Conservation (phyloP, 2,113 vertebrate genomes). For the Cyprinodon variegatus region DNA sequence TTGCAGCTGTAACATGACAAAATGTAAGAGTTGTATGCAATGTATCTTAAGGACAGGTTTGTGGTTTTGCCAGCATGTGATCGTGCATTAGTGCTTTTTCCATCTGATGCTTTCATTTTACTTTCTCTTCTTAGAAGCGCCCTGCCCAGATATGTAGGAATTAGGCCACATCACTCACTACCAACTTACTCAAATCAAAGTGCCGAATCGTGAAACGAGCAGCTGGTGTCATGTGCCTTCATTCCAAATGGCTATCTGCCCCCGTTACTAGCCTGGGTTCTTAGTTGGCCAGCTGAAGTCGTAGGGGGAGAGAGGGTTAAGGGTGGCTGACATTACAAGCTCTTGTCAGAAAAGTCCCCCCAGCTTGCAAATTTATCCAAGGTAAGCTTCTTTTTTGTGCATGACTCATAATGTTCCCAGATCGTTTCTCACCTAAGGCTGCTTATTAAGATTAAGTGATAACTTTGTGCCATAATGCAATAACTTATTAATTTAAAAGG, state of each 20-base stretch:
- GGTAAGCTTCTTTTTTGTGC: conserved; percentile 73
- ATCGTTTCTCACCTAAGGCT: conserved; percentile 32
- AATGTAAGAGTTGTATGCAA: background rate
- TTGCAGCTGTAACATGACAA: background rate
- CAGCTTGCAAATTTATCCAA: conserved; percentile 47
- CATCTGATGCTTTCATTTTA: conserved; percentile 47
- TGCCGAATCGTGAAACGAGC: conserved; percentile 84
- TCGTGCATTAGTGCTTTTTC: conserved; percentile 63
- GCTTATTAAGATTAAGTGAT: conserved; percentile 33
- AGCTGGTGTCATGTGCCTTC: conserved; percentile 84
- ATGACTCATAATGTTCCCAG: conserved; percentile 27
- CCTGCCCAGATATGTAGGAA: conserved; percentile 81
- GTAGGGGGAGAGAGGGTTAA: conserved; percentile 59
- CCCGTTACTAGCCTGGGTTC: conserved; percentile 59
- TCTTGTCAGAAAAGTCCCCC: conserved; percentile 46
- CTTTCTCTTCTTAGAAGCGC: conserved; percentile 68
- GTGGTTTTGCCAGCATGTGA: conserved; percentile 46
- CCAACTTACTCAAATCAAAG: conserved; percentile 81
- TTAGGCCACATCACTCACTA: conserved; percentile 77
- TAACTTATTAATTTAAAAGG: background rate
- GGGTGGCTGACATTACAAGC: conserved; percentile 30
- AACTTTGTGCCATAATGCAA: background rate
- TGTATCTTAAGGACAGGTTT: conserved; percentile 46
- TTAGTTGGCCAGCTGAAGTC: conserved; percentile 73
- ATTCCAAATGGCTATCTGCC: conserved; percentile 78